phyloP scores from a whole-genome alignment of 2,113 vertebrate genomes.

The Dromiciops gliroides region DNA sequence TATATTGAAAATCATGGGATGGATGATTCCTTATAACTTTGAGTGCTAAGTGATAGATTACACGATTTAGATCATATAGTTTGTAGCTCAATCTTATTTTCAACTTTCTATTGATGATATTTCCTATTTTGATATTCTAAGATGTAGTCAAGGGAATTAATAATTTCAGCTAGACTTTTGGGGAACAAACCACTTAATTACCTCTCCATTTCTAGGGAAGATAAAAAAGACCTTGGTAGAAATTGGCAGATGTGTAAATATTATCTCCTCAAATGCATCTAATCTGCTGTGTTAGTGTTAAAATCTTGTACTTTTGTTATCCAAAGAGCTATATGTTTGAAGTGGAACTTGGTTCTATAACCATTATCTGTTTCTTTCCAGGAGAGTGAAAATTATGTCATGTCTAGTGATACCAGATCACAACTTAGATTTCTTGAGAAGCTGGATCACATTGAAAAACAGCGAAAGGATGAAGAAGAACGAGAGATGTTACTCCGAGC shows the following conservation, averaged over 20 bases:
- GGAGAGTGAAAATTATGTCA: slow-evolving; percentile 85
- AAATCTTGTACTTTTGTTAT: slow-evolving; percentile 1
- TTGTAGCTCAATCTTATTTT: slow-evolving; percentile 3
- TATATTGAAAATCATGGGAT: slow-evolving; percentile 36
- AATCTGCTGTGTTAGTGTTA: neutral
- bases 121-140: neutral
- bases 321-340: neutral
- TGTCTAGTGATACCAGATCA: slow-evolving; percentile 89
- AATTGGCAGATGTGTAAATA: slow-evolving; percentile 30
- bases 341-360: slow-evolving; percentile 19
- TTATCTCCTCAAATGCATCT: slow-evolving; percentile 44
- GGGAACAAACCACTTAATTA: slow-evolving; percentile 49
- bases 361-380: slow-evolving; percentile 69
- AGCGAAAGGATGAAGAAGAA: slow-evolving; percentile 90
- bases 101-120: slow-evolving; percentile 37
- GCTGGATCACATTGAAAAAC: slow-evolving; percentile 91
- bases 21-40: slow-evolving; percentile 6
- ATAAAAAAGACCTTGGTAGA: slow-evolving; percentile 4
- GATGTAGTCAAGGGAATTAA: neutral
- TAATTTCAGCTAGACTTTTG: neutral
- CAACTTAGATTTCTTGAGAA: slow-evolving; percentile 95
- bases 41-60: neutral
- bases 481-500: slow-evolving; percentile 89
- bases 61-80: slow-evolving; percentile 45
- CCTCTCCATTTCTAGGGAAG: slow-evolving; percentile 44